Evolutionary conservation across 2,113 vertebrate genomes (phyloP).

Genomic region (Psilopsiagon aurifrons): DNA sequence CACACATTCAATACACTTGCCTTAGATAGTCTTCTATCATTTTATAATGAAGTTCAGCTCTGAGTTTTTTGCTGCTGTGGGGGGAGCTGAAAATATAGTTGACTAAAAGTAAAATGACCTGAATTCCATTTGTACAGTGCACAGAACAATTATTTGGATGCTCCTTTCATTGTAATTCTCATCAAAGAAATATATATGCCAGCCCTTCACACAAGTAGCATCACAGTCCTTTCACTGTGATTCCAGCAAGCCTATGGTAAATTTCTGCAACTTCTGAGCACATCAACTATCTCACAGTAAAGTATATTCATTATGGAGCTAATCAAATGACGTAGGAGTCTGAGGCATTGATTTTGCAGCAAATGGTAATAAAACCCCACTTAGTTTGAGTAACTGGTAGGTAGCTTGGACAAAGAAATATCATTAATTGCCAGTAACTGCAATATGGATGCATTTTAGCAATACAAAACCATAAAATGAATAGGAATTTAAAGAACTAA

Average conservation of each 20-base stretch:
- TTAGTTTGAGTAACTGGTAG: background rate
- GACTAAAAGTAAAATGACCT: background rate
- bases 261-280: background rate
- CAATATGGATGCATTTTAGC: background rate
- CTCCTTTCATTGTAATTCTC: background rate
- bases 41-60: background rate
- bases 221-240: background rate
- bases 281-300: background rate
- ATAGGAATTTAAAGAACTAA: background rate
- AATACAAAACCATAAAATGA: background rate
- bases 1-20: background rate
- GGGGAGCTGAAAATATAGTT: background rate
- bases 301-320: background rate
- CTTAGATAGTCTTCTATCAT: background rate
- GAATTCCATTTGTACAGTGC: background rate
- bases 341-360: background rate
- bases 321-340: background rate
- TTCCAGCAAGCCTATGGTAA: background rate
- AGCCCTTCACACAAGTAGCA: background rate
- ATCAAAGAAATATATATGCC: background rate
- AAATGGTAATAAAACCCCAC: background rate
- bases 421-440: background rate
- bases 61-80: background rate
- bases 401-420: background rate
- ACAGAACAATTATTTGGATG: background rate